Base-by-base conservation (phyloP, 2,888 invertebrate species). In the Alcis repandata region DNA sequence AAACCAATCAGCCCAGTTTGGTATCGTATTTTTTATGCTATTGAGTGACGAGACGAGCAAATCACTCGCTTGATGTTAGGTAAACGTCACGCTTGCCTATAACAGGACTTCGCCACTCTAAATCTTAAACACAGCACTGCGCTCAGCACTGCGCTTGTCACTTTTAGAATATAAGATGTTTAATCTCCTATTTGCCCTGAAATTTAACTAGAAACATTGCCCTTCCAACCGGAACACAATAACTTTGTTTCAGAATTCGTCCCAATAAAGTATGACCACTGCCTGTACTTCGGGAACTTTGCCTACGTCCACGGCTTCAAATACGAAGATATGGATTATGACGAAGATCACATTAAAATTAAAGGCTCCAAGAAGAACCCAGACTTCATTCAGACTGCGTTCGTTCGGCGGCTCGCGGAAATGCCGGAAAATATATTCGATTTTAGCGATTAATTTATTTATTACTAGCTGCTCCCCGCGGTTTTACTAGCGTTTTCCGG, bases 291-390 rank as follows among this genome's bases (percentile, higher is more conserved):
- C 60, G 91, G 92, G 0, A 92, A 92, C 72, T 92, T 92, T 62
- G 92, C 85, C 4, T 91, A 91, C 59, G 90, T 92, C 7, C 91
- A 92, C 68, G 92, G 92, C 10, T 80, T 75, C 54, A 91, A 88
- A 68, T 73, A 85, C 32, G 89, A 89, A 79, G 91, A 91, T 56
- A 46, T 77, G 13, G 92, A 92, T 62, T 92, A 92, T 27, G 88
- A 80, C 0, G 92, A 92, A 68, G 84, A 87, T 36, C 84, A 86
- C 43, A 17, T 85, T 0, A 33, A 72, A 1, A 52, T 91, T 0
- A 82, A 78, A 38, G 46, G 78, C 20, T 72, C 84, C 1, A 83
- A 88, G 61, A 91, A 89, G 71, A 90, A 91, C 68, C 88, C 90
- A 10, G 84, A 88, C 67, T 91, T 87, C 71, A 74, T 84, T 9